A percentile compares a stretch with the other conserved stretches of the same genome.
These are phyloP conservation scores for Anas georgica DNA, from an alignment of 2,797 vertebrate genomes.

Conservation along the genomic window DNA sequence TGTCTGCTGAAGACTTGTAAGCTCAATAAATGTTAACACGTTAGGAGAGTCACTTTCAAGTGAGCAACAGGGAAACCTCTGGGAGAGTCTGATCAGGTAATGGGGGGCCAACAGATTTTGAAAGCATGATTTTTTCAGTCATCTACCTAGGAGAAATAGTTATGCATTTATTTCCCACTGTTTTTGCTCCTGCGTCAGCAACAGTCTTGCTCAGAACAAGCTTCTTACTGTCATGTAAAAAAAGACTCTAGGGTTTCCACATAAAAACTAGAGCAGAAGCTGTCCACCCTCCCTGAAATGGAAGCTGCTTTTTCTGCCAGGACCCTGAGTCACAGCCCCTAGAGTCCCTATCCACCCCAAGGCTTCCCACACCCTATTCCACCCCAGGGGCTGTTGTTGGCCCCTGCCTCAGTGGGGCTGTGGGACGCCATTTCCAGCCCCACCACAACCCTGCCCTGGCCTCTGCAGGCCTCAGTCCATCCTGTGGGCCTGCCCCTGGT, in stretches of 20 bases:
- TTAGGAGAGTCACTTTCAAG: neutral
- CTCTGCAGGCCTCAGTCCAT: neutral
- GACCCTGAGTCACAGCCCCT: fast-evolving
- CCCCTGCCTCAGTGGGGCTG: fast-evolving
- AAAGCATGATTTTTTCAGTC: neutral
- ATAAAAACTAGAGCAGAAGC: fast-evolving
- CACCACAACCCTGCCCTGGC: neutral
- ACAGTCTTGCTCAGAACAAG: neutral
- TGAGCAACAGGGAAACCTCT: neutral
- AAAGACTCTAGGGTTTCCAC: neutral
- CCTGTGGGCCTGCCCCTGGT: neutral
- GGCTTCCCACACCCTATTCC: fast-evolving
- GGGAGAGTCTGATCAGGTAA: neutral
- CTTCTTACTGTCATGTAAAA: neutral
- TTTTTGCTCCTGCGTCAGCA: neutral
- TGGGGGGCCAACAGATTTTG: neutral
- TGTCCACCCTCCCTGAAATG: neutral
- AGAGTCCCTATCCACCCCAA: fast-evolving
- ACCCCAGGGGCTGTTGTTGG: fast-evolving
- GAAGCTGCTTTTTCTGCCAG: fast-evolving
- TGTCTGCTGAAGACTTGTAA: neutral
- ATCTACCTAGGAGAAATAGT: neutral
- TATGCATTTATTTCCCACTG: neutral
- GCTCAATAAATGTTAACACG: neutral
- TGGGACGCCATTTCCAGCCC: fast-evolving